Evolutionary conservation across 2,888 invertebrate genomes (phyloP).

Genomic region (Muscina levida): DNA sequence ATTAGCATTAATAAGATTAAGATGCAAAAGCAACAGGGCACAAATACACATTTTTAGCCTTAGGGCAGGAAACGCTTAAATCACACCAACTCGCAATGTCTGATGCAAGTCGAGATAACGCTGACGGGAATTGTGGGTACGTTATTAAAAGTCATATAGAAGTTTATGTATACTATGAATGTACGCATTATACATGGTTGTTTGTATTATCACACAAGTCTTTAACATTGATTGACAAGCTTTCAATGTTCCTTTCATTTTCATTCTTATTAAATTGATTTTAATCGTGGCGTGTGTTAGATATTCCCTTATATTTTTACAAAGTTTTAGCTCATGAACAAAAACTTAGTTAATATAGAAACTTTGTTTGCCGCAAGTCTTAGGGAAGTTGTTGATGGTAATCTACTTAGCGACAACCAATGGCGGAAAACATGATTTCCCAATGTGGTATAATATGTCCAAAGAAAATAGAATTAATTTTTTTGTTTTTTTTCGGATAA

Average conservation of each 20-base stretch:
- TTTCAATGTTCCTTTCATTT: no score
- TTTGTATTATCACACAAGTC: no score
- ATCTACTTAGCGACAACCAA: background rate
- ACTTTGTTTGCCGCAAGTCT: slow-evolving; percentile 45
- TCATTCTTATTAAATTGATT: slow-evolving; percentile 4
- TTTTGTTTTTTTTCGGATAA: no score
- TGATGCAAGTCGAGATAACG: no score
- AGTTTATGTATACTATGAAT: no score
- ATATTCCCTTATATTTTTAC: background rate
- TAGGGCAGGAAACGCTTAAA: background rate
- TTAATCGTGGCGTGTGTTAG: background rate
- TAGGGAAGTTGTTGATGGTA: slow-evolving; percentile 46
- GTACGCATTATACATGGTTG: no score
- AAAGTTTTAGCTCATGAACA: slow-evolving; percentile 14
- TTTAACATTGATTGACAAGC: slow-evolving; percentile 14
- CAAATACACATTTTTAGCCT: background rate
- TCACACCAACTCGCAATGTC: background rate
- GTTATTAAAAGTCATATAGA: no score
- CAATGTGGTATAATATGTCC: no score
- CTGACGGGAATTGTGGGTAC: no score
- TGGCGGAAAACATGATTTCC: no score
- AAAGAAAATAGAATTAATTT: no score
- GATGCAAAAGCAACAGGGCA: background rate
- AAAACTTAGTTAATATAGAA: slow-evolving; percentile 50
- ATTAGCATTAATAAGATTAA: slow-evolving; percentile 9